Conservation (phyloP, 2,113 vertebrate genomes). For the Elephantulus edwardii region DNA sequence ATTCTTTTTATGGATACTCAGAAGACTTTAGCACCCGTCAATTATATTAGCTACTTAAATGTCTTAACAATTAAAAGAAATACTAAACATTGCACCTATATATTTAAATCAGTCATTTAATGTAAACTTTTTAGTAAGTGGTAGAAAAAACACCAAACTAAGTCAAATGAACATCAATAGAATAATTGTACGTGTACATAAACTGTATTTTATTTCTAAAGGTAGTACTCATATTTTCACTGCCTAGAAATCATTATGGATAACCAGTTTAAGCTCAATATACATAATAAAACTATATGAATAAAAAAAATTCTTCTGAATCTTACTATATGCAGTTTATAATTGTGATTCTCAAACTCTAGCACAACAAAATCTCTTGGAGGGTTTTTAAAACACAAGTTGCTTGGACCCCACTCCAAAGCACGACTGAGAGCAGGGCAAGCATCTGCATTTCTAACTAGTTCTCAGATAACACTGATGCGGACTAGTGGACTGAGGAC, state of each 20-base stretch:
- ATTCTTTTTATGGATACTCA: slow-evolving; percentile 63
- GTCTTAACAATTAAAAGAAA: slow-evolving; percentile 65
- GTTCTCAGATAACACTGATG: slow-evolving; percentile 14
- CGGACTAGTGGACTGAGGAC: slow-evolving; percentile 47
- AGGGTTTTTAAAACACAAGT: slow-evolving; percentile 9
- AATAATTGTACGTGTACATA: slow-evolving; percentile 50
- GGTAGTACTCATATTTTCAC: slow-evolving; percentile 58
- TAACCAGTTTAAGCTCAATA: slow-evolving; percentile 43
- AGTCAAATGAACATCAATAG: slow-evolving; percentile 62
- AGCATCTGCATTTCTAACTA: slow-evolving; percentile 37
- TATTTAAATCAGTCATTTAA: slow-evolving; percentile 66
- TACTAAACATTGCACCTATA: slow-evolving; percentile 58
- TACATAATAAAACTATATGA: slow-evolving; percentile 49
- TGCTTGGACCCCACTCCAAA: slow-evolving; percentile 8
- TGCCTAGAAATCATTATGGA: slow-evolving; percentile 57
- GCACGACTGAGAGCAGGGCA: neutral
- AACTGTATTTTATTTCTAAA: slow-evolving; percentile 50
- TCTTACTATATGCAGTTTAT: slow-evolving; percentile 16
- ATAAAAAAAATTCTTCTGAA: neutral
- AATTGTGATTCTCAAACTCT: slow-evolving; percentile 25
- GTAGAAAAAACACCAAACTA: slow-evolving; percentile 63
- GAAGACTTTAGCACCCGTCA: slow-evolving; percentile 66
- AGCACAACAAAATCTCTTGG: neutral
- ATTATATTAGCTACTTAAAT: slow-evolving; percentile 65
- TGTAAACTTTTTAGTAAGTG: slow-evolving; percentile 59